phyloP scores from a whole-genome alignment of 2,797 vertebrate genomes.

The Toxotes lorentzi region DNA sequence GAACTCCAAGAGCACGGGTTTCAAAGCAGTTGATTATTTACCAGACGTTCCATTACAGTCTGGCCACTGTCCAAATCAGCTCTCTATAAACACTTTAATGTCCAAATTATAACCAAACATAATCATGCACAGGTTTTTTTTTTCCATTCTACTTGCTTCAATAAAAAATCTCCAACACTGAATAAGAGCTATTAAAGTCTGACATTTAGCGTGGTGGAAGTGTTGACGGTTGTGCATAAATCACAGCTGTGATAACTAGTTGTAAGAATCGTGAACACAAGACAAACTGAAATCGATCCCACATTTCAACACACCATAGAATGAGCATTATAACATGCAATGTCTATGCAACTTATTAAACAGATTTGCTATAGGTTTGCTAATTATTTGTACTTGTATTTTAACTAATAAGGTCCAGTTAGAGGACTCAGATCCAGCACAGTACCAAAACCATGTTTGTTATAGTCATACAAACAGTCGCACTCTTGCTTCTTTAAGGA shows the following conservation, averaged over 20 bases:
- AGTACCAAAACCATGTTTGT: too few species aligned
- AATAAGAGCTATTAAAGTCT: not conserved
- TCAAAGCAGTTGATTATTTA: constrained; percentile 67
- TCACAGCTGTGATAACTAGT: not conserved
- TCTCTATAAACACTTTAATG: not conserved
- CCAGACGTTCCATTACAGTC: constrained; percentile 26
- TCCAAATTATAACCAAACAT: not conserved
- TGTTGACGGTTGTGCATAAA: not conserved
- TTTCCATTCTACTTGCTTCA: not conserved
- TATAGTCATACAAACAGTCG: too few species aligned
- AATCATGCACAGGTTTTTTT: not conserved
- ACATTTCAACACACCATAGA: not conserved
- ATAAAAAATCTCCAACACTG: not conserved
- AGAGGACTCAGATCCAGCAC: too few species aligned
- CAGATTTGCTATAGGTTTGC: too few species aligned
- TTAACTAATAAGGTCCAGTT: too few species aligned
- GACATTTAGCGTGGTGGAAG: not conserved
- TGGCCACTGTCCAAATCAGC: constrained; percentile 33
- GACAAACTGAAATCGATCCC: not conserved
- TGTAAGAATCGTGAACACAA: not conserved
- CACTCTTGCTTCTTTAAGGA: too few species aligned
- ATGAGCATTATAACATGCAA: not conserved
- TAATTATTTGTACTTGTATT: too few species aligned
- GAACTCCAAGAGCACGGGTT: constrained; percentile 20
- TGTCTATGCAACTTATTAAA: too few species aligned